Percentiles rank a stretch among this genome's conserved stretches.
Conservation (phyloP, 2,113 vertebrate genomes). For the Nasalis larvatus region DNA sequence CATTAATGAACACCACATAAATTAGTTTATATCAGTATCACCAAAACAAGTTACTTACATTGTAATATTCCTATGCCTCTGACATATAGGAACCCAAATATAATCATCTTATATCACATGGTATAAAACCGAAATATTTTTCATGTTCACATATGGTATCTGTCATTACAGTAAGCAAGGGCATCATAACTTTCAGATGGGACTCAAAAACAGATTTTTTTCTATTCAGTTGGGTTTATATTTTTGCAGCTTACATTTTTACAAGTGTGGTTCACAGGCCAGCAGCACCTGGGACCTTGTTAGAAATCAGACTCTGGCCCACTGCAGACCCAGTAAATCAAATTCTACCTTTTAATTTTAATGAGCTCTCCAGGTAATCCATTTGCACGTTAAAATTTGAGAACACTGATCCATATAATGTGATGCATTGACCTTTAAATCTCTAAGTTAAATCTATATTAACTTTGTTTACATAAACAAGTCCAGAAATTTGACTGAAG, state of each 20-base stretch:
- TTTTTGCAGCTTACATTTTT: neutral
- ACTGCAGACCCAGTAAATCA: neutral
- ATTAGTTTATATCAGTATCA: neutral
- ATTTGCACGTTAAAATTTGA: neutral
- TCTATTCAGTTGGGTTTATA: neutral
- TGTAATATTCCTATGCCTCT: neutral
- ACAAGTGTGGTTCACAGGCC: neutral
- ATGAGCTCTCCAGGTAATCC: neutral
- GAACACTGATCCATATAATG: slow-evolving; percentile 12
- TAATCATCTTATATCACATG: neutral
- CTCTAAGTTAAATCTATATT: neutral
- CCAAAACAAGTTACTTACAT: neutral
- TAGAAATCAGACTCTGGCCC: neutral
- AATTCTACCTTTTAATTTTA: slow-evolving; percentile 14
- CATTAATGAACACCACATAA: neutral
- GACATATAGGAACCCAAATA: neutral
- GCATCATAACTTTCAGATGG: neutral
- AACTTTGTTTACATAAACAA: neutral
- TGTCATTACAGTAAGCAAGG: neutral
- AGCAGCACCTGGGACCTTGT: neutral
- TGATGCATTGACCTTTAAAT: neutral
- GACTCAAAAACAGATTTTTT: neutral
- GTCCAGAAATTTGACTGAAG: neutral
- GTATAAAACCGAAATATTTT: neutral
- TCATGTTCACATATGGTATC: neutral